Evolutionary conservation across 2,113 vertebrate genomes (phyloP).

Genomic region (Gavia stellata): DNA sequence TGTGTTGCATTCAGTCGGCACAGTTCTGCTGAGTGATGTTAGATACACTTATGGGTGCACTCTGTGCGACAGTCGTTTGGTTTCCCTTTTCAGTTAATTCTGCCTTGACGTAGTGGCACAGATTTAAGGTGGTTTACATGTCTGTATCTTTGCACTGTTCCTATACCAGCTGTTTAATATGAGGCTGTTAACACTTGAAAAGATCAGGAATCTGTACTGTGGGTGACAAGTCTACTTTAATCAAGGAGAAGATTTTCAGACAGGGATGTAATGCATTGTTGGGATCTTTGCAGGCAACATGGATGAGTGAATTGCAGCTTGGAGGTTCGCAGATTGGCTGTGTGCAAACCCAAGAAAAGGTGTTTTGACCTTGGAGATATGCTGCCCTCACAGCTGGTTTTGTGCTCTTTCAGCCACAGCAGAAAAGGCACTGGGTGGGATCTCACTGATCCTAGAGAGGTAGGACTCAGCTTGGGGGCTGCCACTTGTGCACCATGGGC

Average conservation of each 20-base stretch:
- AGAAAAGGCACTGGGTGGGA: neutral
- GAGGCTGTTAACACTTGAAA: neutral
- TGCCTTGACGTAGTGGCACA: neutral
- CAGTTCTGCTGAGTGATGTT: neutral
- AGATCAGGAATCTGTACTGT: neutral
- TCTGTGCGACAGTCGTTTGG: rapidly evolving
- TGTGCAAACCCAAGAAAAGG: neutral
- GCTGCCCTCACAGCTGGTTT: neutral
- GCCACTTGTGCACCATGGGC: neutral
- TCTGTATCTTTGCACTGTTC: neutral
- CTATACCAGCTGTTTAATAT: neutral
- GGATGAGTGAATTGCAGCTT: neutral
- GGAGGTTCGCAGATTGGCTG: neutral
- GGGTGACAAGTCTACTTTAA: neutral
- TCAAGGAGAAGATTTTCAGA: neutral
- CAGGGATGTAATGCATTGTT: neutral
- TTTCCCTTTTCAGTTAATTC: neutral
- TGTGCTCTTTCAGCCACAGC: neutral
- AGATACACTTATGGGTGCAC: neutral
- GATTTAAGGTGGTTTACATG: neutral
- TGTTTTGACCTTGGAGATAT: neutral
- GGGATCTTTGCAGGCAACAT: neutral
- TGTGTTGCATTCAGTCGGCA: rapidly evolving
- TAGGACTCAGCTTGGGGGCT: neutral
- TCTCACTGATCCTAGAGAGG: neutral